Base-by-base conservation (phyloP, 2,113 vertebrate genomes). In the Ornithorhynchus anatinus region DNA sequence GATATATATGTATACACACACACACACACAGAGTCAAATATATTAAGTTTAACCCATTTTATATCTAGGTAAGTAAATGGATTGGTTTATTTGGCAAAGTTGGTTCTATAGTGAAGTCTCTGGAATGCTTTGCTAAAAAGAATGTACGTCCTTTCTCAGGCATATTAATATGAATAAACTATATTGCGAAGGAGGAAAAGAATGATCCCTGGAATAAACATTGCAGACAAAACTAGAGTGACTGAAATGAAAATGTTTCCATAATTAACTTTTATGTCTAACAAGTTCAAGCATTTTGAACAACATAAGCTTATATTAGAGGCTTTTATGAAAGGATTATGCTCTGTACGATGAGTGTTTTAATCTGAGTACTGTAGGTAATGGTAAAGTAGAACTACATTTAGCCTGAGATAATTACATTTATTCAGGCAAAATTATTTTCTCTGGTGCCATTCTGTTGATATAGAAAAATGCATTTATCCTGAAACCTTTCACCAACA, bases 351-450 rank as follows among this genome's bases (percentile, higher is more conserved):
- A 72, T 4, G 48, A 86, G 67, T 84, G 62, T 82, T 85, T 82
- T 82, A 81, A 82, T 35, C 84, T 70, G 80, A 87, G 75, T 75
- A 81, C 53, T 47, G 62, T 54, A 84, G 72, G 61, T 74, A 80
- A 59, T 45, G 53, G 7, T 79, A 80, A 86, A 88, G 67, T 13
- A 33, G 59, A 89, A 80, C 58, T 84, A 60, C 57, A 63, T 56
- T 84, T 85, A 78, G 80, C 75, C 84, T 59, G 54, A 84, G 77
- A 86, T 90, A 90, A 91, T 89, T 89, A 83, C 20, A 45, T 86
- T 83, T 83, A 88, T 88, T 89, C 80, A 84, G 63, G 69, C 77
- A 69, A 88, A 86, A 89, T 82, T 77, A 69, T 82, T 17, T 87
- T 81, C 76, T 81, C 14, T 75, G 65, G 45, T 71, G 51, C 44